Evolutionary conservation across 2,113 vertebrate genomes (phyloP).

Genomic region (Siniperca knerii): DNA sequence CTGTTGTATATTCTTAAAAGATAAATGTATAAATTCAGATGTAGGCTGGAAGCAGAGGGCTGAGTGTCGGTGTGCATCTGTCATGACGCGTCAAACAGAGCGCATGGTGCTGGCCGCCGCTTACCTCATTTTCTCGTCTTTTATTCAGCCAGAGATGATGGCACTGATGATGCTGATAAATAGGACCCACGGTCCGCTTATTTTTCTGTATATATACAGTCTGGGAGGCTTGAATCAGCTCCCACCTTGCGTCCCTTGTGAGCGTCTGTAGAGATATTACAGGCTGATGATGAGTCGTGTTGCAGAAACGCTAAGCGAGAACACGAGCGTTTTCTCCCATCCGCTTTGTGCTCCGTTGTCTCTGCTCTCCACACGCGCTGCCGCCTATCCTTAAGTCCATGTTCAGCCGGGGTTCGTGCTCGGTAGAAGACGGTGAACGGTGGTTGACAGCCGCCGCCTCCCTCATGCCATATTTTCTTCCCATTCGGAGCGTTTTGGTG

Average conservation of each 20-base stretch:
- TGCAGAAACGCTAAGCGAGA: conserved; percentile 68
- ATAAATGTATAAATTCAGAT: conserved; percentile 17
- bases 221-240: neutral
- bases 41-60: conserved; percentile 26
- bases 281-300: conserved; percentile 50
- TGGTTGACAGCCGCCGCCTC: conserved; percentile 81
- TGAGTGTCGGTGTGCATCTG: conserved; percentile 63
- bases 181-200: conserved; percentile 25
- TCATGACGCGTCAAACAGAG: conserved; percentile 76
- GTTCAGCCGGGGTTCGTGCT: conserved; percentile 79
- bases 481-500: conserved; percentile 75
- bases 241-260: conserved; percentile 27
- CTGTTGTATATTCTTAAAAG: neutral
- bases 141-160: conserved; percentile 64
- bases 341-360: conserved; percentile 79
- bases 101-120: conserved; percentile 69
- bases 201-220: neutral
- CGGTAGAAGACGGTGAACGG: conserved; percentile 67
- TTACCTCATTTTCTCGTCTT: conserved; percentile 85
- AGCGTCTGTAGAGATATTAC: conserved; percentile 14
- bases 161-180: conserved; percentile 44
- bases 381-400: conserved; percentile 81
- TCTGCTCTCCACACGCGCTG: conserved; percentile 63
- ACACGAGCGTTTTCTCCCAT: conserved; percentile 62
- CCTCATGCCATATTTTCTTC: conserved; percentile 86